phyloP scores from a whole-genome alignment of 2,797 vertebrate genomes.

The Notoglanidium macrostoma region DNA sequence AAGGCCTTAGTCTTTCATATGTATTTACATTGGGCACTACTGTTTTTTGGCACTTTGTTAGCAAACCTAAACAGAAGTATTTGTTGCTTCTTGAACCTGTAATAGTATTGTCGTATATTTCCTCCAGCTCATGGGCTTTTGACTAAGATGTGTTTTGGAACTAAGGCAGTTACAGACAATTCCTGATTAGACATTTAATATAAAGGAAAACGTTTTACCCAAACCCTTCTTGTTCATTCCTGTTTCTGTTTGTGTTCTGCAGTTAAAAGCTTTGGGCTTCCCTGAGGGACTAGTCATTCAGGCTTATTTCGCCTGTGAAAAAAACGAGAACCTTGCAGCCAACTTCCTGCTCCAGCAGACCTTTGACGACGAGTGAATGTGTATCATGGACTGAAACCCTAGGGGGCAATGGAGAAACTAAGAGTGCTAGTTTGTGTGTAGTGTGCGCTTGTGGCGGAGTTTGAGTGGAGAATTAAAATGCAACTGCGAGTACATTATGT shows the following conservation, averaged over 20 bases:
- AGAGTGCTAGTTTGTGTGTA: constrained; percentile 47
- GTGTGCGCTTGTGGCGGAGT: constrained; percentile 43
- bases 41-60: neutral
- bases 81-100: neutral
- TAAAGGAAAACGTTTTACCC: neutral
- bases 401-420: constrained; percentile 26
- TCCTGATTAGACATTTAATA: neutral
- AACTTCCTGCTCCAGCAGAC: constrained; percentile 82
- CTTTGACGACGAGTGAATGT: constrained; percentile 77
- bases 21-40: neutral
- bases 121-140: neutral
- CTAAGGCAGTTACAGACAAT: neutral
- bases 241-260: constrained; percentile 56
- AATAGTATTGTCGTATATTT: neutral
- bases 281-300: constrained; percentile 81
- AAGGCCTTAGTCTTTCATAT: neutral
- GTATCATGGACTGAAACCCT: neutral
- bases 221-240: neutral
- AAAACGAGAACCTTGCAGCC: constrained; percentile 80
- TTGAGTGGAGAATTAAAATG: constrained; percentile 29
- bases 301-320: constrained; percentile 82
- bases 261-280: constrained; percentile 82
- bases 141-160: neutral
- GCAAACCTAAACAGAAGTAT: neutral
- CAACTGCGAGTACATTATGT: constrained; percentile 41